Percentiles rank a stretch among this genome's conserved stretches.
Conservation (phyloP, 2,113 vertebrate genomes). For the Scatophagus argus region DNA sequence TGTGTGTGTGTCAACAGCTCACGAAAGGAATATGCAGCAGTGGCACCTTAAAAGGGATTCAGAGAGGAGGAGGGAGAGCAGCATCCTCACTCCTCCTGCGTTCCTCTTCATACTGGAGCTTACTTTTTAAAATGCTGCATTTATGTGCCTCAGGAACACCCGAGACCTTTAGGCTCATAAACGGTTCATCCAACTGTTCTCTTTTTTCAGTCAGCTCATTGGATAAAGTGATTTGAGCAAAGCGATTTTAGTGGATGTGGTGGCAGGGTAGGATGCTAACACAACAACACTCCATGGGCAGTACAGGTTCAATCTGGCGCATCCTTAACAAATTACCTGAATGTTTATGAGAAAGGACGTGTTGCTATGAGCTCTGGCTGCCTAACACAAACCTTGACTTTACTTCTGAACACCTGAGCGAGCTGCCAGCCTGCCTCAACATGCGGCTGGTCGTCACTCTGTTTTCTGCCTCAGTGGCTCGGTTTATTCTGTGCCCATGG, state of each 20-base stretch:
- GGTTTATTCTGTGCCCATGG: conserved; percentile 15
- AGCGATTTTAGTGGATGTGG: background rate
- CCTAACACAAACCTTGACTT: background rate
- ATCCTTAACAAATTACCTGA: background rate
- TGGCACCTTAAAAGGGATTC: conserved; percentile 77
- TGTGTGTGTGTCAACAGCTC: conserved; percentile 6
- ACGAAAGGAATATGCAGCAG: conserved; percentile 45
- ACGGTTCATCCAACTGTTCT: background rate
- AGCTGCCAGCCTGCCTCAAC: conserved; percentile 29
- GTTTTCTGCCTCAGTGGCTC: background rate
- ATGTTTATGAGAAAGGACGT: background rate
- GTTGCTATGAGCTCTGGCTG: background rate
- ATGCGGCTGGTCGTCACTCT: conserved; percentile 19
- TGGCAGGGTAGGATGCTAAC: too few species aligned
- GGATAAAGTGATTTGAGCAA: background rate
- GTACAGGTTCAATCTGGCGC: too few species aligned
- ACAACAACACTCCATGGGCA: background rate
- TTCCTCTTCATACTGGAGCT: conserved; percentile 63
- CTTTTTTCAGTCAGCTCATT: background rate
- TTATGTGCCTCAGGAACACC: background rate
- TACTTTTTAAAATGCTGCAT: conserved; percentile 14
- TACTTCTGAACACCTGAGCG: background rate
- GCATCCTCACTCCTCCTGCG: conserved; percentile 28
- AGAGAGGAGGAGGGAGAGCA: conserved; percentile 36
- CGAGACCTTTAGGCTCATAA: background rate